Evolutionary conservation across 2,888 invertebrate genomes (phyloP), one percentile per base, ranked within the genome.

Genomic region (Microctonus hyperodae): DNA sequence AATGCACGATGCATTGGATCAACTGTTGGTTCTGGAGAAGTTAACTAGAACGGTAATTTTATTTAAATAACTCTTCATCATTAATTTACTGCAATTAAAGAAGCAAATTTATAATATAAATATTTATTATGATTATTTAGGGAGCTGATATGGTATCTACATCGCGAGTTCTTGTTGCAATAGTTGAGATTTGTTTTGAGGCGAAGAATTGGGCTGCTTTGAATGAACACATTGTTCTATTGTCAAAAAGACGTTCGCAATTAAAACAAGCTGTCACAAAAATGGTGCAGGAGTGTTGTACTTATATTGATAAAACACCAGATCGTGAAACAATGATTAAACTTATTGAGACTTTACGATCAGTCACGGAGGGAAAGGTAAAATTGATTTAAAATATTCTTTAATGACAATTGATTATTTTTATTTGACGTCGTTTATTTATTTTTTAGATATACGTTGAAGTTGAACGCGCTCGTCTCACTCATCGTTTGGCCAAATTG

Each of bases 121-220:
- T 4, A 33, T 40, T 48, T 13, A 28, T 63, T n/a, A 58, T 60
- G 35, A 35, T 48, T 51, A 56, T 37, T 31, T 77, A 94, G 94
- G 94, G 95, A 61, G 93, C 96, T 61, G 99, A 99, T 84, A 97
- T 97, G 91, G 88, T 91, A 64, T 98, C 98, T 0, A 98, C 98
- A 58, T 93, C 96, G 7, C 89, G 96, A 68, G 93, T 99, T 55
- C 87, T 99, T 35, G 94, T 97, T 2, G 92, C 95, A 25, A 93
- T 99, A 79, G 96, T 96, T 5, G 93, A 96, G 85, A 91, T 98
- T 69, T 95, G 94, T 79, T 92, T 89, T 82, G 95, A 97, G 75
- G 93, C 94, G 0, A 92, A 93, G 75, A 94, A 97, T 80, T 99
- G 96, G 95, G 90, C 92, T 70, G 91, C 93, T 7, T 87, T 99